Evolutionary conservation across 2,797 vertebrate genomes (phyloP).

Genomic region (Anas flavirostris): DNA sequence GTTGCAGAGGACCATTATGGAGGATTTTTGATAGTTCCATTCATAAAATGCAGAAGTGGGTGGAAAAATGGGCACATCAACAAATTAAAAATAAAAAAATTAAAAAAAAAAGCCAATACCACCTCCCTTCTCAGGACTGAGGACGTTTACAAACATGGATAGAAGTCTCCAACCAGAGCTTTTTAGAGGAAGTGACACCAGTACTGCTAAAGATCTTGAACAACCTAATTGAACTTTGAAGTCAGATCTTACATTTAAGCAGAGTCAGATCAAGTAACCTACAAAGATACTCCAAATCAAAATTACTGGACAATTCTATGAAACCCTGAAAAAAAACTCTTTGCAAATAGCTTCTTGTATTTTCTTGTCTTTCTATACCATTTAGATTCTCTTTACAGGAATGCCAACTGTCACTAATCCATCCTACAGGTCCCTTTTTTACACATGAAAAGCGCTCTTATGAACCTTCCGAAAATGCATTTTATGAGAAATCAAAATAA

Average conservation of each 20-base stretch:
- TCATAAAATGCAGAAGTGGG: rapidly evolving
- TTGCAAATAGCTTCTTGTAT: neutral
- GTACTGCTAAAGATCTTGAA: neutral
- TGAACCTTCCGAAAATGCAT: neutral
- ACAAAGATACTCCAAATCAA: neutral
- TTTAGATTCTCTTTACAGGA: neutral
- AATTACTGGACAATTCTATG: neutral
- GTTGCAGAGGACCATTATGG: neutral
- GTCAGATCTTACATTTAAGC: neutral
- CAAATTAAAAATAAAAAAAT: neutral
- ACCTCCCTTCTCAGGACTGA: neutral
- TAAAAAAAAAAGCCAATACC: neutral
- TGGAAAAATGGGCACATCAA: neutral
- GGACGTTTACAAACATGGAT: neutral
- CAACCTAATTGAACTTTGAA: neutral
- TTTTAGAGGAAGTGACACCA: neutral
- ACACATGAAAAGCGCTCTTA: neutral
- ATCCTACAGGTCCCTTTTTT: neutral
- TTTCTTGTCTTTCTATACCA: neutral
- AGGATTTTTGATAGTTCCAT: neutral
- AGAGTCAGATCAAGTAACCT: neutral
- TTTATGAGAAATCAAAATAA: neutral
- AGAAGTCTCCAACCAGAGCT: neutral
- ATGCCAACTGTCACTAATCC: neutral
- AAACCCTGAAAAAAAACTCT: neutral